These are phyloP conservation scores for Rhamphomyia laevipes DNA, from an alignment of 2,888 invertebrate genomes.

Conservation along the genomic window DNA sequence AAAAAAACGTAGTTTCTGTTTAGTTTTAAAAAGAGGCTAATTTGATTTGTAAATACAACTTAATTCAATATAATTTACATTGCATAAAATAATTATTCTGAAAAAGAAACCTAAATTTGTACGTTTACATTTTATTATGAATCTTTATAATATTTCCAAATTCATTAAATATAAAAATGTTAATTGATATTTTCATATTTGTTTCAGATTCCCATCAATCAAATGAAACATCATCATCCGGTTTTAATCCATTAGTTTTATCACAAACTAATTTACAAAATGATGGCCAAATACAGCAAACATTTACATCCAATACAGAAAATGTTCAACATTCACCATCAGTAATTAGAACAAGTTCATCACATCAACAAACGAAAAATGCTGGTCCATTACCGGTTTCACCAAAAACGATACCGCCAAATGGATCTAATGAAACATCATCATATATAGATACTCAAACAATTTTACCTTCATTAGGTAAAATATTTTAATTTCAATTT, in stretches of 20 bases:
- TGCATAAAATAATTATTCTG: too few species aligned
- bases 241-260: neutral
- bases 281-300: slow-evolving; percentile 18
- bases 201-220: neutral
- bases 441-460: slow-evolving; percentile 6
- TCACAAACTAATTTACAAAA: slow-evolving; percentile 19
- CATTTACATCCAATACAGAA: slow-evolving; percentile 10
- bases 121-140: too few species aligned
- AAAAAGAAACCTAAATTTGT: too few species aligned
- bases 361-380: slow-evolving; percentile 10
- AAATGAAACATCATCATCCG: neutral
- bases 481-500: too few species aligned
- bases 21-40: too few species aligned
- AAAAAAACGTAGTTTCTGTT: too few species aligned
- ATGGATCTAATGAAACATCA: slow-evolving; percentile 1
- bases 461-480: slow-evolving; percentile 3
- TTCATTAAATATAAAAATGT: too few species aligned
- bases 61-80: too few species aligned
- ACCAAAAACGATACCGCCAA: slow-evolving; percentile 7
- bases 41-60: too few species aligned
- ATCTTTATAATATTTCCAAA: too few species aligned
- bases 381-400: slow-evolving; percentile 7
- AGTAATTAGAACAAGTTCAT: slow-evolving; percentile 8
- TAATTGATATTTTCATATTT: too few species aligned
- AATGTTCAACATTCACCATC: slow-evolving; percentile 14